These are phyloP conservation scores for Leptonema lineaticorne DNA, from an alignment of 1,140 invertebrate species.

Conservation along the genomic window DNA sequence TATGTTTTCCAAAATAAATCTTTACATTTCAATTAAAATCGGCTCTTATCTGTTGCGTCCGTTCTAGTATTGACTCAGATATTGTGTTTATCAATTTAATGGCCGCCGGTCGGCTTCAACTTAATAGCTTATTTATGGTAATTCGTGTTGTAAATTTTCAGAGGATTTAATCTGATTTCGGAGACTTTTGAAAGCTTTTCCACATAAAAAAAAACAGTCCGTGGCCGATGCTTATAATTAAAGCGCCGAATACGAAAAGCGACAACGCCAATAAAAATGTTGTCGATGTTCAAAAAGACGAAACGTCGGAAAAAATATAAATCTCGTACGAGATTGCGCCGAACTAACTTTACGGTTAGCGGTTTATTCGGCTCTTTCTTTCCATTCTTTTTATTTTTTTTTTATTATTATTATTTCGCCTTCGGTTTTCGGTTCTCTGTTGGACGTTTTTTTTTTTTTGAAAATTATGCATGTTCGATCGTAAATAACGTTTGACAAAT, in stretches of 20 bases:
- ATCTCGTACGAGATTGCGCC: background rate
- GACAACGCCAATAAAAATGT: background rate
- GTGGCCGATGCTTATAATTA: slow-evolving; percentile 24
- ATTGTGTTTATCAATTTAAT: slow-evolving; percentile 24
- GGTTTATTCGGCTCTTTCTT: no score
- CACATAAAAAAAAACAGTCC: slow-evolving; percentile 20
- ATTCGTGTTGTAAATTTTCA: slow-evolving; percentile 30
- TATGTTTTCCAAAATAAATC: slow-evolving; percentile 30
- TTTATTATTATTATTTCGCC: no score
- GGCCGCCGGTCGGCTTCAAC: slow-evolving; percentile 11
- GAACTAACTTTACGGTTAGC: slow-evolving; percentile 3
- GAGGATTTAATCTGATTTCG: slow-evolving; percentile 29
- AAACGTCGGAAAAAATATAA: slow-evolving; percentile 1
- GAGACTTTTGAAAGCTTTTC: slow-evolving; percentile 29
- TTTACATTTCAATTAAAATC: slow-evolving; percentile 29
- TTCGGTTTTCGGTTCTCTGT: no score
- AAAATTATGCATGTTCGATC: slow-evolving; percentile 9
- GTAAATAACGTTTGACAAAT: slow-evolving; percentile 12
- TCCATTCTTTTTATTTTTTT: no score
- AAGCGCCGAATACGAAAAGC: background rate
- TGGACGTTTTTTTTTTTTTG: background rate
- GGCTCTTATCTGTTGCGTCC: background rate
- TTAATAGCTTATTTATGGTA: slow-evolving; percentile 33
- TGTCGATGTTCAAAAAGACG: background rate
- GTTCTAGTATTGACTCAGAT: slow-evolving; percentile 20